Base-by-base conservation (phyloP, 2,888 invertebrate species). In the Furcula furcula region DNA sequence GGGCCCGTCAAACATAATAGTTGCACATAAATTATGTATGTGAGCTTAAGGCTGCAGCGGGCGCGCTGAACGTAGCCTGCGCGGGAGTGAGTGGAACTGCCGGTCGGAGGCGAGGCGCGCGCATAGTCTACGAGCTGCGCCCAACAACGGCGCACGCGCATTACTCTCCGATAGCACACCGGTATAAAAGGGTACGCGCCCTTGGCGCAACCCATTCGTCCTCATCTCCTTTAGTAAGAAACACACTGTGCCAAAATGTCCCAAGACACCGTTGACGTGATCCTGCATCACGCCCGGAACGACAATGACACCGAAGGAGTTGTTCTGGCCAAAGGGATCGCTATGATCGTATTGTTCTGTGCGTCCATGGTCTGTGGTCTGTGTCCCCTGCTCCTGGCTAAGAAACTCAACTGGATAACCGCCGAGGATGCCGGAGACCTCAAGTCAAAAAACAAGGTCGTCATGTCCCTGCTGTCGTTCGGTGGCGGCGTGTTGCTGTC, bases 401-500 rank as follows among this genome's bases (percentile, higher is more conserved):
- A 82, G 55, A 91, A 90, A 71, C 90, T 94, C 51, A 89, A 91
- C 19, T 93, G 93, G 92, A 69, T 91, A 31, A 65, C 84, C 0
- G 62, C 78, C 1, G 79, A 82, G 7, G 85, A 89, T 11, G 86
- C 89, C 0, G 85, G 86, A 29, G 78, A 77, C 40, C 75, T 90
- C 19, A 84, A 82, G 52, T 73, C 80, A 3, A 91, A 90, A 5
- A 90, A 89, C 52, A 68, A 66, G 44, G 57, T 90, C 11, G 91
- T 93, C 15, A 88, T 91, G 59, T 78, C 93, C 10, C 74, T 95
- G 13, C 81, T 96, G 12, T 93, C 94, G n/a, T 93, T 95, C 49
- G 96, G 95, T 9, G 96, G 95, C n/a, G 96, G 96, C 6, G 95
- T 96, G 0, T 81, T 96, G 10, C 79, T 96, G 21, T 93, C 93